Percentiles rank a stretch among this genome's conserved stretches.
Evolutionary conservation across 2,888 invertebrate genomes (phyloP).

Genomic region (Aleiodes leptofemur): DNA sequence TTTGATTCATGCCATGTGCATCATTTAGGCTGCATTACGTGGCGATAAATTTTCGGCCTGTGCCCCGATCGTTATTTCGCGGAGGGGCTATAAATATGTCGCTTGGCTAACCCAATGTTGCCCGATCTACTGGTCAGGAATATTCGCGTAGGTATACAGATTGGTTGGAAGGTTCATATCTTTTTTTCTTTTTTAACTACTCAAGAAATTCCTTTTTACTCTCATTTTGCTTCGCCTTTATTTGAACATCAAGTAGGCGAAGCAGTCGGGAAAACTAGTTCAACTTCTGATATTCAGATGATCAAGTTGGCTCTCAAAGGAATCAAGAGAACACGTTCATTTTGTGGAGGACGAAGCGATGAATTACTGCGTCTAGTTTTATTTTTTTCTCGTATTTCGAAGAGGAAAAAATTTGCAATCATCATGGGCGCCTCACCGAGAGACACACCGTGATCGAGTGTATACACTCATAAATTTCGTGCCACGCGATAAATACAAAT

Average conservation of each 20-base stretch:
- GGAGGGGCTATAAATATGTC: constrained; percentile 58
- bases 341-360: constrained; percentile 19
- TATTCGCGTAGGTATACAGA: constrained; percentile 56
- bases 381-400: background rate
- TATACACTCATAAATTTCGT: constrained; percentile 35
- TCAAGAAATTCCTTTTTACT: constrained; percentile 3
- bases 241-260: constrained; percentile 20
- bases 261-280: constrained; percentile 6
- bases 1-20: constrained; percentile 64
- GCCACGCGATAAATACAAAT: constrained; percentile 23
- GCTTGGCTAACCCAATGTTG: constrained; percentile 37
- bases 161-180: constrained; percentile 43
- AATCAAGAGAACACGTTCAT: background rate
- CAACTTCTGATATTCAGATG: constrained; percentile 26
- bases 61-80: constrained; percentile 60
- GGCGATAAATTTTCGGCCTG: constrained; percentile 63
- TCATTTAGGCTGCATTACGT: constrained; percentile 64
- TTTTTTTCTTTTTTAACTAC: constrained; percentile 39
- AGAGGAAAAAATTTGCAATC: background rate
- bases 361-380: constrained; percentile 22
- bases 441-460: constrained; percentile 21
- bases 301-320: background rate
- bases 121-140: constrained; percentile 38
- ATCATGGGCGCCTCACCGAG: constrained; percentile 33
- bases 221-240: constrained; percentile 25